Percentiles rank a stretch among this genome's conserved stretches.
Conservation (phyloP, 2,113 vertebrate genomes). For the Hippocampus comes region DNA sequence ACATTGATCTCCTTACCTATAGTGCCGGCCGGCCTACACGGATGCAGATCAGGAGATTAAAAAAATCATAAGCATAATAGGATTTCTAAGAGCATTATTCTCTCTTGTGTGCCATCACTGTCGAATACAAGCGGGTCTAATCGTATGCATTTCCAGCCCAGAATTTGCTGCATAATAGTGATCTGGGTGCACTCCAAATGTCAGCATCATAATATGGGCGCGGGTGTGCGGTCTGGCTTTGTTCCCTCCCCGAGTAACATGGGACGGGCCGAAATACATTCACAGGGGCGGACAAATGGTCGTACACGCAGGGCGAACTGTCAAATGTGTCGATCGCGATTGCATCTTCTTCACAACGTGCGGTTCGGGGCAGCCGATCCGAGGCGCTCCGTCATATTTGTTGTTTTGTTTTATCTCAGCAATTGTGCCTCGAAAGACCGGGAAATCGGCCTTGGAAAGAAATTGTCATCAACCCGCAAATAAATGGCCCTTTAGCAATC, state of each 20-base stretch:
- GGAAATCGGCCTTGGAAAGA: background rate
- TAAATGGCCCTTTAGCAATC: too few relatives aligned
- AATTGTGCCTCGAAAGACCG: background rate
- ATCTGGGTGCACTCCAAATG: slow-evolving; percentile 60
- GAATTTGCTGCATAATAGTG: slow-evolving; percentile 32
- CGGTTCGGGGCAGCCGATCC: background rate
- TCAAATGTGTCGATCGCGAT: slow-evolving; percentile 50
- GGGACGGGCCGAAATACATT: slow-evolving; percentile 67
- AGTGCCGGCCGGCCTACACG: slow-evolving; percentile 29
- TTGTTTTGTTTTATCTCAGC: background rate
- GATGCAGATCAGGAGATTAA: slow-evolving; percentile 59
- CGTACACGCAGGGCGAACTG: slow-evolving; percentile 67
- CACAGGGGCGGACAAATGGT: slow-evolving; percentile 71
- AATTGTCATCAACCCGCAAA: background rate
- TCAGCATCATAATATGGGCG: slow-evolving; percentile 55
- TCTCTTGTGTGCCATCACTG: slow-evolving; percentile 53
- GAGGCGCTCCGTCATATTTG: background rate
- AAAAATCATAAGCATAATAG: slow-evolving; percentile 71
- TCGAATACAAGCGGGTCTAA: slow-evolving; percentile 56
- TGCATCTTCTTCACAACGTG: slow-evolving; percentile 41
- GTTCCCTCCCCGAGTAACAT: slow-evolving; percentile 59
- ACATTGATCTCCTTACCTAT: slow-evolving; percentile 60
- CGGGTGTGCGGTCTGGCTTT: slow-evolving; percentile 53
- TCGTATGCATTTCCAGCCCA: slow-evolving; percentile 42
- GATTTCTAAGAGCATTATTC: slow-evolving; percentile 72